Evolutionary conservation across 2,113 vertebrate species (phyloP).

Genomic region (Mus pahari): DNA sequence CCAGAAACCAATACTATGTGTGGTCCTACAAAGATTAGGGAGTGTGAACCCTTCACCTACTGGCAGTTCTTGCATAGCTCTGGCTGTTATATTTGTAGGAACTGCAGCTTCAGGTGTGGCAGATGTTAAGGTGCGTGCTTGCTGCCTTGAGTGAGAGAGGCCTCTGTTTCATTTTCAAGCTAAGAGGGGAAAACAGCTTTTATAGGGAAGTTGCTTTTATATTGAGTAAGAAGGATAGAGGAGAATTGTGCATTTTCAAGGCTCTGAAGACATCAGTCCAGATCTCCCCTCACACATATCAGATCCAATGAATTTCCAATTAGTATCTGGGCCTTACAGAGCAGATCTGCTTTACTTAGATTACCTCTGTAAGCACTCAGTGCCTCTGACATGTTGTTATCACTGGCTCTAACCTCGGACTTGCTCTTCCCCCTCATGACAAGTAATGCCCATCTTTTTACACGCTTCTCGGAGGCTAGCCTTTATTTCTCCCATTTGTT

Average conservation of each 20-base stretch:
- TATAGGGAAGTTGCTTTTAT: not conserved
- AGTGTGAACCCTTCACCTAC: not conserved
- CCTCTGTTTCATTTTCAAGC: not conserved
- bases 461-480: not conserved
- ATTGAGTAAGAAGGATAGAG: not conserved
- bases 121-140: not conserved
- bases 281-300: not conserved
- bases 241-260: not conserved
- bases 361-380: not conserved
- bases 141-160: not conserved
- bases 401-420: not conserved
- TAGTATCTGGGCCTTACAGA: not conserved
- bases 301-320: not conserved
- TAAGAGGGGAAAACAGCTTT: not conserved
- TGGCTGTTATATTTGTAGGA: not conserved
- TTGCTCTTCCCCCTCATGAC: not conserved
- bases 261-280: not conserved
- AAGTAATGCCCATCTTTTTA: not conserved
- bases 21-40: not conserved
- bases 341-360: not conserved
- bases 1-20: not conserved
- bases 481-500: not conserved
- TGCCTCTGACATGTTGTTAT: not conserved
- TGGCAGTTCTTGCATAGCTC: not conserved
- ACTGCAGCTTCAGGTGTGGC: not conserved